Conservation (phyloP, 2,113 vertebrate genomes). For the Sporophila hypoxantha region DNA sequence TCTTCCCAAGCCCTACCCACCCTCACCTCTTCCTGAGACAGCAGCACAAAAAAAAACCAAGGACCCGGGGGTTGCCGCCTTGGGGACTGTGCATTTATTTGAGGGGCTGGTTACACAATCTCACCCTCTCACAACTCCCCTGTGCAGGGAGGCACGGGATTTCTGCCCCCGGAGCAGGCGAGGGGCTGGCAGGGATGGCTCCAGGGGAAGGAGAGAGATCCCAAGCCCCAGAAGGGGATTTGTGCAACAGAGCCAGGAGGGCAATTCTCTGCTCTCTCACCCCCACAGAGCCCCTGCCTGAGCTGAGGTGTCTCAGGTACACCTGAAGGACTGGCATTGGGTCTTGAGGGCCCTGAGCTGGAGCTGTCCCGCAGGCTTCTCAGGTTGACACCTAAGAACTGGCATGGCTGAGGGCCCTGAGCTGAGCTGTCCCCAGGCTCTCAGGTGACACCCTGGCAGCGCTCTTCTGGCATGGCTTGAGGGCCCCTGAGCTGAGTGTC, state of each 20-base stretch:
- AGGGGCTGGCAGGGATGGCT: background rate
- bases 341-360: no score
- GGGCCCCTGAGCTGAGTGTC: background rate
- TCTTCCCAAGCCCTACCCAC: background rate
- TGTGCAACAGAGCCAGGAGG: background rate
- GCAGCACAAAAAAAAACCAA: background rate
- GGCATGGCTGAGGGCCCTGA: background rate
- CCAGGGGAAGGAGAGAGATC: background rate
- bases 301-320: background rate
- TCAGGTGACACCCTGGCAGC: no score
- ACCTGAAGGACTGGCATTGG: no score
- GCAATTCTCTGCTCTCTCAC: background rate
- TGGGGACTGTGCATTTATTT: slow-evolving; percentile 59
- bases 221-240: background rate
- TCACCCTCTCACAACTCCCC: background rate
- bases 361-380: no score
- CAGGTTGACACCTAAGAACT: no score
- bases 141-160: background rate
- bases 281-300: background rate
- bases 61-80: background rate
- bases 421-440: no score
- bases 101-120: slow-evolving; percentile 35
- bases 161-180: background rate
- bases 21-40: background rate
- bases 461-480: no score